Conservation (phyloP, 2,888 invertebrate species). For the Drosophila setosimentum region DNA sequence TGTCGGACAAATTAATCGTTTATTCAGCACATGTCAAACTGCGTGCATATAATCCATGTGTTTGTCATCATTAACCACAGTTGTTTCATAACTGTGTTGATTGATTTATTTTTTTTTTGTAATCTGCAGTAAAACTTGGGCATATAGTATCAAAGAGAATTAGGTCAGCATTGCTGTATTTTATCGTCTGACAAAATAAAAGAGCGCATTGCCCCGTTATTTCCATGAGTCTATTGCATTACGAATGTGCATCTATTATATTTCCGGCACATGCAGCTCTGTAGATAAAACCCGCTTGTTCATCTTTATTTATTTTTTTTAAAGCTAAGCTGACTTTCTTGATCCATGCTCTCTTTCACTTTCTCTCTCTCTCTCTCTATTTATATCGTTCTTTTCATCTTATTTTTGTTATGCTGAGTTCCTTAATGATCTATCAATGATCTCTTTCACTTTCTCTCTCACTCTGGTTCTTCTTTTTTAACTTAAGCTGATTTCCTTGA, state of each 20-base stretch:
- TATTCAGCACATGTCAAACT: neutral
- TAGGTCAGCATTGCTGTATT: slow-evolving; percentile 64
- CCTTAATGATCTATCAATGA: neutral
- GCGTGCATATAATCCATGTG: neutral
- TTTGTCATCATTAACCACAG: slow-evolving; percentile 6
- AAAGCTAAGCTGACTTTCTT: slow-evolving; percentile 25
- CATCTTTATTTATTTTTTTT: neutral
- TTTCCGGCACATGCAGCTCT: slow-evolving; percentile 67
- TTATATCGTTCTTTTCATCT: too few relatives aligned
- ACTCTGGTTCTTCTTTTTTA: neutral
- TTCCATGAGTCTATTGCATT: slow-evolving; percentile 27
- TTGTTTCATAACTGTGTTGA: slow-evolving; percentile 27
- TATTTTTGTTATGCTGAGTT: neutral
- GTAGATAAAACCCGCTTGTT: slow-evolving; percentile 40
- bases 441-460: neutral
- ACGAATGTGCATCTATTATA: slow-evolving; percentile 37
- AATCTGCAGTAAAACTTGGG: slow-evolving; percentile 29
- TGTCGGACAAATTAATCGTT: neutral
- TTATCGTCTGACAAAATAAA: slow-evolving; percentile 48
- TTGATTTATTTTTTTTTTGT: slow-evolving; percentile 1
- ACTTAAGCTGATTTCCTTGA: slow-evolving; percentile 21
- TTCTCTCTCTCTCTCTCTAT: neutral
- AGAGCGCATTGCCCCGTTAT: slow-evolving; percentile 35
- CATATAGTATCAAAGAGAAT: slow-evolving; percentile 39
- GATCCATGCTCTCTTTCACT: slow-evolving; percentile 8